Evolutionary conservation across 2,888 invertebrate species (phyloP).

Genomic region (Dynastes hyllus): DNA sequence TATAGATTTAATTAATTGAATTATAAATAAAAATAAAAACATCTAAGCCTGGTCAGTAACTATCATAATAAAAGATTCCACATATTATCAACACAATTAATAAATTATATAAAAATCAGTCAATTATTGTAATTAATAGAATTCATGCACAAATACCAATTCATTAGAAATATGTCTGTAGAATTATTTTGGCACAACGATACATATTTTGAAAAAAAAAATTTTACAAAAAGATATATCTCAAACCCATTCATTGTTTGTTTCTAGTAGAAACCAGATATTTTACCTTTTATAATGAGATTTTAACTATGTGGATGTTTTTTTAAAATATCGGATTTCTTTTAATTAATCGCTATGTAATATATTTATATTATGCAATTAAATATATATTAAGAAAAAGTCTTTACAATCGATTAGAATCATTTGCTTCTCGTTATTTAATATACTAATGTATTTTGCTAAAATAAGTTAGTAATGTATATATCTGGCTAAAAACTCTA

Average conservation of each 20-base stretch:
- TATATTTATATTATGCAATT: background rate
- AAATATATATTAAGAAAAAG: background rate
- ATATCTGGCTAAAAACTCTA: no score
- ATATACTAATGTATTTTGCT: no score
- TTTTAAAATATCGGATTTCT: background rate
- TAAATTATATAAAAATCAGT: slow-evolving; percentile 37
- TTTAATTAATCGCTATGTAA: background rate
- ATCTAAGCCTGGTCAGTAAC: slow-evolving; percentile 2
- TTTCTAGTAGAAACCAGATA: background rate
- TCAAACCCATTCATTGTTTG: background rate
- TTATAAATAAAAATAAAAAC: slow-evolving; percentile 15
- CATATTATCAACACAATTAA: background rate
- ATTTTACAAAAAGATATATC: background rate
- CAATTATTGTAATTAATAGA: slow-evolving; percentile 4
- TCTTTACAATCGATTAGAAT: slow-evolving; percentile 11
- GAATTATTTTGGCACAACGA: slow-evolving; percentile 11
- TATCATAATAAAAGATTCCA: slow-evolving; percentile 16
- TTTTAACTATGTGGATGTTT: no score
- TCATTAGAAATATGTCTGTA: background rate
- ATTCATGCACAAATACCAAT: background rate
- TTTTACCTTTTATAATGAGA: background rate
- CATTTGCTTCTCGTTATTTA: background rate
- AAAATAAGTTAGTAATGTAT: no score
- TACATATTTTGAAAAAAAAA: background rate
- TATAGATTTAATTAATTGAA: no score